Evolutionary conservation across 2,113 vertebrate species (phyloP).

Genomic region (Fulmarus glacialis): DNA sequence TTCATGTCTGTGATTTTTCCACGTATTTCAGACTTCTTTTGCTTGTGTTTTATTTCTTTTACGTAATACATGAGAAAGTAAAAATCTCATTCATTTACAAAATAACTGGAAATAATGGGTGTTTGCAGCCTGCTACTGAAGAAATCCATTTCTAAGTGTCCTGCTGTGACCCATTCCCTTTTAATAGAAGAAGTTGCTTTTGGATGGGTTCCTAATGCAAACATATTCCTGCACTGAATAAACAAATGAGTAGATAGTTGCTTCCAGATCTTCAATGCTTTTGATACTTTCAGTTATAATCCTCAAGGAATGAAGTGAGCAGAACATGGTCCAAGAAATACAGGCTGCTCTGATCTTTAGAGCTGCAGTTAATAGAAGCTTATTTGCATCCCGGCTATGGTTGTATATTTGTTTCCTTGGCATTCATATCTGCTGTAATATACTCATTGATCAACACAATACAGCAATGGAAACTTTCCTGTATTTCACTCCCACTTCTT

Average conservation of each 20-base stretch:
- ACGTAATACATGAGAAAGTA: neutral
- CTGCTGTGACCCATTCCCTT: constrained; percentile 58
- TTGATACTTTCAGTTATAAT: constrained; percentile 52
- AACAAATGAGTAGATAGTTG: constrained; percentile 52
- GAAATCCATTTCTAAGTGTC: constrained; percentile 46
- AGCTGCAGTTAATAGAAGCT: constrained; percentile 15
- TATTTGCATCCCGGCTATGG: neutral
- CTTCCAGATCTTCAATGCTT: constrained; percentile 50
- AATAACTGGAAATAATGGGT: constrained; percentile 55
- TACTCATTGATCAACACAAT: neutral
- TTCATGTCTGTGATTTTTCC: neutral
- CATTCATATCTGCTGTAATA: neutral
- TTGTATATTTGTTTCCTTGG: neutral
- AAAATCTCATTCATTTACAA: constrained; percentile 43
- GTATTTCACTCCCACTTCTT: neutral
- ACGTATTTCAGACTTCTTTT: constrained; percentile 5
- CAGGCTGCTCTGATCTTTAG: constrained; percentile 45
- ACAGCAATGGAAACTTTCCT: neutral
- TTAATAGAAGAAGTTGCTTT: constrained; percentile 58
- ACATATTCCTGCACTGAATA: constrained; percentile 38
- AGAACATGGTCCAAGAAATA: constrained; percentile 2
- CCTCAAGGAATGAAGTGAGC: constrained; percentile 51
- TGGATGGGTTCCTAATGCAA: constrained; percentile 57
- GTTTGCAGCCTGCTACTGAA: constrained; percentile 51
- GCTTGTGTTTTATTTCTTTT: neutral